Conservation (phyloP, 2,888 invertebrate genomes). For the Drosophila prostipennis region DNA sequence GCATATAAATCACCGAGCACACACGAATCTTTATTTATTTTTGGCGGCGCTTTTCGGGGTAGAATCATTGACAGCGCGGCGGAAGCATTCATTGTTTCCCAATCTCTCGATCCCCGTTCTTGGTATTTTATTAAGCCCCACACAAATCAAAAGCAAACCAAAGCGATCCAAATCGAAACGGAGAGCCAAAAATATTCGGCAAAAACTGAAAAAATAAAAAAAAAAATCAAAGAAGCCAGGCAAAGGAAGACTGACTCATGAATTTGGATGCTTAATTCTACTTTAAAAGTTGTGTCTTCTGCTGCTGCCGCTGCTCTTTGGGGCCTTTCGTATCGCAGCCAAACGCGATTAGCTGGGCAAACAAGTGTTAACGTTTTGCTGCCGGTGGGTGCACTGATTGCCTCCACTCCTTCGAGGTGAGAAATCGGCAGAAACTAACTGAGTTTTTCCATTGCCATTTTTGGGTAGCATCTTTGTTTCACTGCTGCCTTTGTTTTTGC, state of each 20-base stretch:
- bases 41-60: slow-evolving; percentile 58
- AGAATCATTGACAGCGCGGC: slow-evolving; percentile 78
- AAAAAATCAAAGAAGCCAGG: slow-evolving; percentile 1
- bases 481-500: slow-evolving; percentile 26
- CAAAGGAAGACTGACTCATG: slow-evolving; percentile 72
- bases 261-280: slow-evolving; percentile 79
- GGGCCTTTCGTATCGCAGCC: slow-evolving; percentile 55
- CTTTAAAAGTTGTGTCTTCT: slow-evolving; percentile 63
- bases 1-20: slow-evolving; percentile 72
- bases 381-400: slow-evolving; percentile 69
- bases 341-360: slow-evolving; percentile 72
- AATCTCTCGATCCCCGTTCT: slow-evolving; percentile 70
- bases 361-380: slow-evolving; percentile 74
- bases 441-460: slow-evolving; percentile 64
- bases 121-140: slow-evolving; percentile 81
- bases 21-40: slow-evolving; percentile 48
- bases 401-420: slow-evolving; percentile 64
- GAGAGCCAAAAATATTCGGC: slow-evolving; percentile 54
- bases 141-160: slow-evolving; percentile 68
- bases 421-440: slow-evolving; percentile 43
- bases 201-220: not conserved
- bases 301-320: slow-evolving; percentile 32
- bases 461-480: slow-evolving; percentile 75
- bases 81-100: slow-evolving; percentile 80
- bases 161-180: slow-evolving; percentile 12